Evolutionary conservation across 1,140 invertebrate genomes (phyloP).

Genomic region (Hetaerina americana): DNA sequence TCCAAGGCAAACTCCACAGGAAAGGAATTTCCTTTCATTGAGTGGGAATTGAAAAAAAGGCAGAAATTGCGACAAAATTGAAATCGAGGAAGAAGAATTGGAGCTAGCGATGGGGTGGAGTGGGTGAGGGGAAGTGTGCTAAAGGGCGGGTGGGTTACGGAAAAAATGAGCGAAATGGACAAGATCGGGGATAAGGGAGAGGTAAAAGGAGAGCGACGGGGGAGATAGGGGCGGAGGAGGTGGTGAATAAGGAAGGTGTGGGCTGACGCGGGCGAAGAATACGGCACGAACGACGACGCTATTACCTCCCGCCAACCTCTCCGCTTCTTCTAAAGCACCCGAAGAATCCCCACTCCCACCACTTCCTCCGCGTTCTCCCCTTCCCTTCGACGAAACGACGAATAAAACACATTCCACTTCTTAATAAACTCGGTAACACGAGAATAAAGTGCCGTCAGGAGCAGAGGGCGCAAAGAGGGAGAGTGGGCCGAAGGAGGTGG

Average conservation of each 20-base stretch:
- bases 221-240: not conserved
- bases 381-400: not conserved
- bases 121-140: no score
- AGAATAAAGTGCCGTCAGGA: conserved; percentile 5
- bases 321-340: not conserved
- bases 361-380: no score
- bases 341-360: not conserved
- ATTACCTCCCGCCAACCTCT: not conserved
- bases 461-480: not conserved
- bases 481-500: not conserved
- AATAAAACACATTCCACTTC: conserved; percentile 8
- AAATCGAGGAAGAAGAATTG: not conserved
- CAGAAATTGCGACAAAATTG: not conserved
- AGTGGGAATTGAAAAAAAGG: no score
- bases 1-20: no score
- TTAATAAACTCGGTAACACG: conserved; percentile 8
- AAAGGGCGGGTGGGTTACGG: not conserved
- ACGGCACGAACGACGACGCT: not conserved
- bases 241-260: no score
- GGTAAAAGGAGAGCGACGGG: not conserved
- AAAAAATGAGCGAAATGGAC: not conserved
- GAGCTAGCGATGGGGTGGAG: not conserved
- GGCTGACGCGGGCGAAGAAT: no score
- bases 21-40: no score
- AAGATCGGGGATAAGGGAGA: not conserved